Evolutionary conservation across 1,140 invertebrate species (phyloP).

Genomic region (Dreissena polymorpha): DNA sequence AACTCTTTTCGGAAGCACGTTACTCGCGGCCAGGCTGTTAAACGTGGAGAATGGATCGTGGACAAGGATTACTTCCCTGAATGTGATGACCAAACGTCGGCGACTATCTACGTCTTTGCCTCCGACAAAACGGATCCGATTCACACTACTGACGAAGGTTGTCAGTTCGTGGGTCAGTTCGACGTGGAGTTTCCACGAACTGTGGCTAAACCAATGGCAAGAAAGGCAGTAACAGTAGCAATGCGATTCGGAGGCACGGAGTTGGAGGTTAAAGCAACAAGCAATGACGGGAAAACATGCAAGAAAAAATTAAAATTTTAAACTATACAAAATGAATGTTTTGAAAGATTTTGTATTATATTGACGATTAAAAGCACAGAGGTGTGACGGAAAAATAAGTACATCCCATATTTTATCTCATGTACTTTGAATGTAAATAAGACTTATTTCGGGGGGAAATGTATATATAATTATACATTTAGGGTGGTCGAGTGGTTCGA

Average conservation of each 20-base stretch:
- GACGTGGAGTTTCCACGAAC: conserved; percentile 35
- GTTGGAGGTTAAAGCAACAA: conserved; percentile 20
- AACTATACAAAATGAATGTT: too few species aligned
- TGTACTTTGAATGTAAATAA: too few species aligned
- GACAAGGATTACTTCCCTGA: conserved; percentile 31
- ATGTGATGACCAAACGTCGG: conserved; percentile 10
- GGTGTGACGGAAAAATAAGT: too few species aligned
- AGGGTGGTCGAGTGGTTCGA: too few species aligned
- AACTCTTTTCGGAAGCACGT: conserved; percentile 35
- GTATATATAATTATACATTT: too few species aligned
- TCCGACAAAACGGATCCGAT: conserved; percentile 18
- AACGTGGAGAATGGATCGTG: conserved; percentile 28
- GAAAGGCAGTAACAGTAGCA: conserved; percentile 28
- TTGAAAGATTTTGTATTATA: too few species aligned
- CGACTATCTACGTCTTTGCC: conserved; percentile 19
- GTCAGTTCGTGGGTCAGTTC: conserved; percentile 15
- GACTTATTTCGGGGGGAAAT: too few species aligned
- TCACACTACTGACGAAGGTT: conserved; percentile 27
- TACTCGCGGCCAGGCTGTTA: conserved; percentile 20
- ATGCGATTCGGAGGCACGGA: conserved; percentile 46
- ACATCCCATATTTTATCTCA: too few species aligned
- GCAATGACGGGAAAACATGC: not conserved
- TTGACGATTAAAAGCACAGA: too few species aligned
- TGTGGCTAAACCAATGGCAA: not conserved
- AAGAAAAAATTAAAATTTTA: conserved; percentile 8